A percentile compares a stretch with the other conserved stretches of the same genome.
phyloP scores from a whole-genome alignment of 2,113 vertebrate genomes.

The Isurus oxyrinchus region DNA sequence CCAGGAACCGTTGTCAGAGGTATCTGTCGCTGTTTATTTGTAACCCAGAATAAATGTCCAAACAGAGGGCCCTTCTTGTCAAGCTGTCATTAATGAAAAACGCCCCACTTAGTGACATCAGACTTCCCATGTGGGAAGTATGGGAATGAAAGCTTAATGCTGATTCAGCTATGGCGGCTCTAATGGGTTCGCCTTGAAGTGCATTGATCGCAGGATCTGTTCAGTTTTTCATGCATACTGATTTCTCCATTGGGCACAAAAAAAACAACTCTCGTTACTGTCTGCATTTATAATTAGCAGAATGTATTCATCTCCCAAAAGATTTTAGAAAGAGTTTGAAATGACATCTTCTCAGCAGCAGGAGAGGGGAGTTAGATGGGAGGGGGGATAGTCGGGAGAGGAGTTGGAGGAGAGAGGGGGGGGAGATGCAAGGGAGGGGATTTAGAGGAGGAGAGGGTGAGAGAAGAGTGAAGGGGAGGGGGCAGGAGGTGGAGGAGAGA shows the following conservation, averaged over 20 bases:
- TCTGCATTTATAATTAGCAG: not conserved
- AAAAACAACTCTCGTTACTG: not conserved
- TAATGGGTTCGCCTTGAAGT: not conserved
- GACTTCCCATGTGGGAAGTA: not conserved
- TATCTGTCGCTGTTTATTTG: slow-evolving; percentile 44
- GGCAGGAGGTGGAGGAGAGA: no score
- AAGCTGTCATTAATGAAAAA: not conserved
- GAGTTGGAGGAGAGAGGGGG: not conserved
- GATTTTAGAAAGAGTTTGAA: not conserved
- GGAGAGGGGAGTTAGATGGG: not conserved
- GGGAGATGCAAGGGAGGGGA: no score
- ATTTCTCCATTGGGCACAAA: not conserved
- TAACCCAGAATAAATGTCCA: not conserved
- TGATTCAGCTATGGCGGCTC: not conserved
- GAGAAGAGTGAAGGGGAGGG: no score
- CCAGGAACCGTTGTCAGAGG: slow-evolving; percentile 90
- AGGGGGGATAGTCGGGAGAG: not conserved
- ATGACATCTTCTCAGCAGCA: not conserved
- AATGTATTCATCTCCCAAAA: not conserved
- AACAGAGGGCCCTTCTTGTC: not conserved
- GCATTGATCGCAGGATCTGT: not conserved
- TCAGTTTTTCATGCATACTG: not conserved
- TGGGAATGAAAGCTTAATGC: not conserved
- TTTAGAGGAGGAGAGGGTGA: no score
- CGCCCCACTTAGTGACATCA: not conserved